Conservation (phyloP, 2,113 vertebrate genomes). For the Brachyhypopomus gauderio region DNA sequence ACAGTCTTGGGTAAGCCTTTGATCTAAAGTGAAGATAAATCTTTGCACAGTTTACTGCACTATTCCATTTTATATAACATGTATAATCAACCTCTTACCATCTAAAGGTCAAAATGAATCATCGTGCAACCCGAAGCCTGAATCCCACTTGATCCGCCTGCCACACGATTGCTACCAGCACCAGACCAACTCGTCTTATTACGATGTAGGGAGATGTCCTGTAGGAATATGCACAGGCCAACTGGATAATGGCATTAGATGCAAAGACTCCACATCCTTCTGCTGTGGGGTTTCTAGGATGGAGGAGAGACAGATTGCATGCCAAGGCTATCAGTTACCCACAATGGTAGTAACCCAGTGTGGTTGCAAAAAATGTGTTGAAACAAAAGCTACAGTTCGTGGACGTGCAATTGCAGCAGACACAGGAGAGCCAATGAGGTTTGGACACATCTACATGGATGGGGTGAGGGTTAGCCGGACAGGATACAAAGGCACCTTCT, state of each 20-base stretch:
- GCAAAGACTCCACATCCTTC: conserved; percentile 83
- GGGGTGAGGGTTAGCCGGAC: conserved; percentile 87
- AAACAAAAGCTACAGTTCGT: conserved; percentile 83
- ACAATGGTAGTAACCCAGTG: conserved; percentile 84
- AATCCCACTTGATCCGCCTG: conserved; percentile 85
- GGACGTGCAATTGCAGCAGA: conserved; percentile 89
- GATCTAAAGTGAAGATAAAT: too few species aligned
- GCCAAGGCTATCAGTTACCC: conserved; percentile 84
- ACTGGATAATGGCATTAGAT: conserved; percentile 85
- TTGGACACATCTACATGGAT: conserved; percentile 92
- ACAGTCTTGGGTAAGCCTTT: conserved; percentile 79
- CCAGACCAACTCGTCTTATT: conserved; percentile 85
- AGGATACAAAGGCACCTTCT: conserved; percentile 95
- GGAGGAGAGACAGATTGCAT: conserved; percentile 82
- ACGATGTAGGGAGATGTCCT: conserved; percentile 87
- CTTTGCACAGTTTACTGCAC: not conserved
- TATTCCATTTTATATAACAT: conserved; percentile 26
- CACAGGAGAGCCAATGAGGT: conserved; percentile 91
- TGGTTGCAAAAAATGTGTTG: conserved; percentile 87
- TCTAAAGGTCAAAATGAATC: conserved; percentile 76
- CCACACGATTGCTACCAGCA: conserved; percentile 95
- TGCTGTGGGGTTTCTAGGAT: conserved; percentile 90
- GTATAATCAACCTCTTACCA: conserved; percentile 17
- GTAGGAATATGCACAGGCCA: conserved; percentile 80
- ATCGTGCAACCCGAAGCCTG: conserved; percentile 83